Evolutionary conservation across 2,113 vertebrate species (phyloP).

Genomic region (Plotosus lineatus): DNA sequence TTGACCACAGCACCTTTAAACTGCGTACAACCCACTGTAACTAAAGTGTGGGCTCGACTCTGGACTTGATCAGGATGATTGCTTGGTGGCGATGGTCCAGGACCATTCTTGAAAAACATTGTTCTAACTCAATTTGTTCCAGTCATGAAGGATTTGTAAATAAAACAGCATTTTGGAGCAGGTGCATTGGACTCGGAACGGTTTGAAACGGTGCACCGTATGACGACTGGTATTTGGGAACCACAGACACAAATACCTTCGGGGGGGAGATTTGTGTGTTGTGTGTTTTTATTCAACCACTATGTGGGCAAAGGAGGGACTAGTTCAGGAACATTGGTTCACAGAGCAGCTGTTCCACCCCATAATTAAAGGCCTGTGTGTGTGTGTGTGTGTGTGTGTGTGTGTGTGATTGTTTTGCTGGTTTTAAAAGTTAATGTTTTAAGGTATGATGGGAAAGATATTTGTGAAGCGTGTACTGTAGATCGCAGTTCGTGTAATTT

Average conservation of each 20-base stretch:
- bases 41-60: neutral
- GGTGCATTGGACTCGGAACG: neutral
- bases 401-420: neutral
- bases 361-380: slow-evolving; percentile 32
- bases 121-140: neutral
- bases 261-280: neutral
- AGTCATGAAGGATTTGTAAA: slow-evolving; percentile 2
- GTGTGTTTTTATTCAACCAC: slow-evolving; percentile 14
- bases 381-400: slow-evolving; percentile 26
- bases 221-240: slow-evolving; percentile 3
- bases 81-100: neutral
- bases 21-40: neutral
- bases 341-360: slow-evolving; percentile 18
- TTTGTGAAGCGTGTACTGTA: neutral
- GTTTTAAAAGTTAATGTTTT: slow-evolving; percentile 4
- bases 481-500: neutral
- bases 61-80: neutral
- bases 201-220: neutral
- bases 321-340: neutral
- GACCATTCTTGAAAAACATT: neutral
- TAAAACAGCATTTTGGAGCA: slow-evolving; percentile 11
- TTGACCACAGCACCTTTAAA: neutral
- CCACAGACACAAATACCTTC: slow-evolving; percentile 30
- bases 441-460: neutral
- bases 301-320: slow-evolving; percentile 28